Evolutionary conservation across 2,888 invertebrate species (phyloP), one percentile per base, ranked within the genome.

Genomic region (Tachystola acroxantha): DNA sequence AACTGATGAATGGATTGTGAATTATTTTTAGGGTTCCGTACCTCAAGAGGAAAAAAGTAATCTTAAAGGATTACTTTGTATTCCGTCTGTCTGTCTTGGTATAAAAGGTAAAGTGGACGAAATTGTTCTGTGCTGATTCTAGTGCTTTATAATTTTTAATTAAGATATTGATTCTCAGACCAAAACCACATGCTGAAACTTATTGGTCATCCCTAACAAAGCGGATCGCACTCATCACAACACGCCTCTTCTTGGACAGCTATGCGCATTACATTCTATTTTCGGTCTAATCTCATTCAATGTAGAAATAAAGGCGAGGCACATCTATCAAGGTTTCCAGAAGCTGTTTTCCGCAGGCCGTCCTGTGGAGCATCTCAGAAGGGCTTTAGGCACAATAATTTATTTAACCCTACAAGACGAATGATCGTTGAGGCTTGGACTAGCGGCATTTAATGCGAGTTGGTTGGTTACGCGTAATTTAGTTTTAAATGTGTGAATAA

Each of bases 191-290:
- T n/a, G n/a, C n/a, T n/a, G n/a, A n/a, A n/a, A n/a, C n/a, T 16
- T 16, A 4, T 16, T 16, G 16, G 3, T 16, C 16, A 4, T 4
- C 16, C 16, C 16, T 16, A 16, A 16, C 16, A 30, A 14, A 30
- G 7, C 20, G 14, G 2, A 9, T 22, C 24, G 14, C 16, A 16
- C 13, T 16, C 33, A 26, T 26, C 33, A 33, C 25, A 33, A 13
- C 33, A 26, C 25, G 19, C 10, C 28, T 10, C 24, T 25, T 26
- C 14, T 13, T 33, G 27, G 32, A 30, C 36, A 25, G 11, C 29
- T 22, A 44, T 34, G 32, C 35, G 32, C 24, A 34, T 37, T 37
- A 37, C 16, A 20, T 32, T 34, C 32, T 36, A 36, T 32, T 36
- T 30, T 37, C 27, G 34, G 40, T 36, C 31, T 36, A 26, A 30